Base-by-base conservation (phyloP, 2,888 invertebrate species). In the Yponomeuta sedellus region DNA sequence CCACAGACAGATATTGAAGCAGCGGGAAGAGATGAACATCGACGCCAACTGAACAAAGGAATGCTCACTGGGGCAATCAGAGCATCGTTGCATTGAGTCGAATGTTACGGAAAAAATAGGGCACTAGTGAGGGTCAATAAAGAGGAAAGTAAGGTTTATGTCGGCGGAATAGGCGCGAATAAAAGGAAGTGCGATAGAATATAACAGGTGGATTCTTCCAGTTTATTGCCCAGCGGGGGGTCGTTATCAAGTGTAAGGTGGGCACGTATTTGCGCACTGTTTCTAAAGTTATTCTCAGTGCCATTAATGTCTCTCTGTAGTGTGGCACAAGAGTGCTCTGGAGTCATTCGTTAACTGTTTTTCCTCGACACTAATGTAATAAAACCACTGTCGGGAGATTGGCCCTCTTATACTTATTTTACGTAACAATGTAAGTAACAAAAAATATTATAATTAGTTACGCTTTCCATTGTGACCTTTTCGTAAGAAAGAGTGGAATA, bases 291-390 rank as follows among this genome's bases (percentile, higher is more conserved):
- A 79, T 83, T 80, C 75, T 75, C 75, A 72, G 75, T 80, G 80
- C 79, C 76, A 81, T 83, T 83, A 80, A 75, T 77, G 77, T 79
- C 75, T 69, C 72, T 66, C 74, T 72, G 75, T 73, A 75, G 77
- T 75, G 75, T 70, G 69, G 76, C 76, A 72, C 75, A 34, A 12
- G 71, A 73, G 80, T 73, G 74, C 67, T 25, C 12, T 20, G 59
- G 20, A 25, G 19, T 25, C 19, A 52, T 52, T 12, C 16, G 16
- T 52, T 52, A 52, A 52, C 16, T 8, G 5, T 8, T 34, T 8
- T 8, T 8, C 34, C 34, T 34, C 34, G 34, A 5, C 34, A 8
- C 6, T 5, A 34, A 1, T 34, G 8, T 34, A 34, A 10, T 34
- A 34, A 34, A 34, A 8, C 34, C 10, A 34, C 8, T 34, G 34